Conservation (phyloP, 1,140 invertebrate genomes). For the Nasonia vitripennis region DNA sequence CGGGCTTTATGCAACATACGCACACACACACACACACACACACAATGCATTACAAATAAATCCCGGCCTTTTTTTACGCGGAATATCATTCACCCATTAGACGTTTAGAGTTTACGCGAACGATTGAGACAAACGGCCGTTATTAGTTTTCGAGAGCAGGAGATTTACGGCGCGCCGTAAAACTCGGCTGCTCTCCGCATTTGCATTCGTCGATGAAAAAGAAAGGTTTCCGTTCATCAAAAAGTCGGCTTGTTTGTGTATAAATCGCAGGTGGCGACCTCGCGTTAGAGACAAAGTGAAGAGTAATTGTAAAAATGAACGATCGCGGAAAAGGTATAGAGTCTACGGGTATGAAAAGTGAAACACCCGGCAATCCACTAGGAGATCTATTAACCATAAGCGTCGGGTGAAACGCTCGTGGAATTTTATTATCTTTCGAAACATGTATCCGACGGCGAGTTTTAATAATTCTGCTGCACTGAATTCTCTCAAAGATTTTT, state of each 20-base stretch:
- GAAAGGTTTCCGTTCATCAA: constrained; percentile 12
- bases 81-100: constrained; percentile 13
- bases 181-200: background rate
- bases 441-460: background rate
- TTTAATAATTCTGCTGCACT: no score
- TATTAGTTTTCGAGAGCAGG: constrained; percentile 11
- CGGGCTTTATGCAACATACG: background rate
- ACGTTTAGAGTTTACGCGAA: constrained; percentile 2
- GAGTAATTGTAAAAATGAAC: constrained; percentile 43
- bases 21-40: no score
- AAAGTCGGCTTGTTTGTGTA: no score
- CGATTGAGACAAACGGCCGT: constrained; percentile 17
- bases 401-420: constrained; percentile 7
- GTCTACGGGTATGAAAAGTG: background rate
- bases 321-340: background rate
- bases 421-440: constrained; percentile 1
- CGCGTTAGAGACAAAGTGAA: constrained; percentile 30
- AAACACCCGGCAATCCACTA: background rate
- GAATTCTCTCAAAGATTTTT: no score
- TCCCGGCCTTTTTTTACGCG: background rate
- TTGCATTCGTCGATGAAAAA: constrained; percentile 12
- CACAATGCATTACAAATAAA: constrained; percentile 21
- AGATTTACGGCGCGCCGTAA: constrained; percentile 25
- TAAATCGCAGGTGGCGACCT: background rate
- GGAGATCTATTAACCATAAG: constrained; percentile 38